phyloP scores from a whole-genome alignment of 2,888 invertebrate genomes.

The Macrophya alboannulata region DNA sequence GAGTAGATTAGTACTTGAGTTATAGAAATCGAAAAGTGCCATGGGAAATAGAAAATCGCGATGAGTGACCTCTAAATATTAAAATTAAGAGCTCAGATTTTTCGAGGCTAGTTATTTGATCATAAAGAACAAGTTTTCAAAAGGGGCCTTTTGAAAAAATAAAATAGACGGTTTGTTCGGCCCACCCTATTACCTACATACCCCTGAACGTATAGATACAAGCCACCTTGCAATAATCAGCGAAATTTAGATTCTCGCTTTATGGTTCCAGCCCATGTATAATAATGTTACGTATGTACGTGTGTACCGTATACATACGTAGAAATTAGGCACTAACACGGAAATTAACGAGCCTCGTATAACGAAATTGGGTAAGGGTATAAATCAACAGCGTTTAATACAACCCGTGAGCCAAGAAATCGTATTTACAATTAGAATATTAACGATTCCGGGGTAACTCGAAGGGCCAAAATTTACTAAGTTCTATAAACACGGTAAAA shows the following conservation, averaged over 20 bases:
- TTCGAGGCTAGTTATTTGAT: too few species aligned
- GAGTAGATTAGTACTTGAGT: too few species aligned
- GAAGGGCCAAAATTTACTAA: neutral
- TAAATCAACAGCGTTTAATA: conserved; percentile 10
- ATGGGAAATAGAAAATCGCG: too few species aligned
- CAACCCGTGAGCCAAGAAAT: conserved; percentile 4
- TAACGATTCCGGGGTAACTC: neutral
- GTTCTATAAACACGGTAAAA: neutral
- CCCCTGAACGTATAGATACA: too few species aligned
- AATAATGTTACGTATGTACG: neutral
- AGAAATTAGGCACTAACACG: conserved; percentile 15
- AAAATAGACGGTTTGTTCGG: too few species aligned
- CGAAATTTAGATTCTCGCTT: neutral
- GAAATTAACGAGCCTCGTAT: neutral
- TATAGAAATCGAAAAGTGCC: too few species aligned
- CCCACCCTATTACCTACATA: too few species aligned
- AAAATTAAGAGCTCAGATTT: too few species aligned
- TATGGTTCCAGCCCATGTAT: conserved; percentile 2
- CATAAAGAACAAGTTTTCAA: too few species aligned
- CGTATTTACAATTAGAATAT: conserved; percentile 30
- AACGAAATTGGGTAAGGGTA: neutral
- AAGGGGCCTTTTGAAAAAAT: too few species aligned
- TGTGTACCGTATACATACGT: neutral
- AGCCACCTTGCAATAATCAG: neutral
- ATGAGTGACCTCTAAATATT: too few species aligned